phyloP scores from a whole-genome alignment of 2,797 vertebrate species.

The Amniataba percoides region DNA sequence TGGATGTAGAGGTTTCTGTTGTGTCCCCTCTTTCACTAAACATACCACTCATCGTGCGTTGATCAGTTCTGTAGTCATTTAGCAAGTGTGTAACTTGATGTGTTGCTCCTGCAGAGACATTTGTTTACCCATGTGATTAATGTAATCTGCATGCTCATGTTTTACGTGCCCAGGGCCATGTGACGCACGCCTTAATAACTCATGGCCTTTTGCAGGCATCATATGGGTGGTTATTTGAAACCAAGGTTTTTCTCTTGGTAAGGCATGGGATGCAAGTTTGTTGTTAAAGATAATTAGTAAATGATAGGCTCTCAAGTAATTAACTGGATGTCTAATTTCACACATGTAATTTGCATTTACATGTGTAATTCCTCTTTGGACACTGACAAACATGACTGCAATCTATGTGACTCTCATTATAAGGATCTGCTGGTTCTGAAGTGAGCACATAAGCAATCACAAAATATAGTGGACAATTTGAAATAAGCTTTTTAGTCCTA shows the following conservation, averaged over 20 bases:
- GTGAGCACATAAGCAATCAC: neutral
- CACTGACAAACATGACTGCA: neutral
- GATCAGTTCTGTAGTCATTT: conserved; percentile 39
- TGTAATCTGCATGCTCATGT: conserved; percentile 22
- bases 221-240: conserved; percentile 7
- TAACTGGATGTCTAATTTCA: neutral
- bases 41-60: conserved; percentile 7
- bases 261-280: neutral
- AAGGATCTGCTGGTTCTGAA: neutral
- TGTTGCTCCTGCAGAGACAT: conserved; percentile 30
- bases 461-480: neutral
- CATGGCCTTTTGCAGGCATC: conserved; percentile 13
- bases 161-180: neutral
- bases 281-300: neutral
- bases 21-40: neutral
- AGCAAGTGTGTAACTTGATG: conserved; percentile 27
- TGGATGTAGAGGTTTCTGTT: conserved; percentile 21
- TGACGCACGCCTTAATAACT: conserved; percentile 35
- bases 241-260: neutral
- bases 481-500: neutral
- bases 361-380: conserved; percentile 9
- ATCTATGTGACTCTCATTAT: conserved; percentile 2
- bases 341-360: neutral
- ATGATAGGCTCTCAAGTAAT: neutral
- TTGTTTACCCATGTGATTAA: conserved; percentile 32